phyloP scores from a whole-genome alignment of 2,888 invertebrate genomes.

The Sinodicranocentrus sp. region DNA sequence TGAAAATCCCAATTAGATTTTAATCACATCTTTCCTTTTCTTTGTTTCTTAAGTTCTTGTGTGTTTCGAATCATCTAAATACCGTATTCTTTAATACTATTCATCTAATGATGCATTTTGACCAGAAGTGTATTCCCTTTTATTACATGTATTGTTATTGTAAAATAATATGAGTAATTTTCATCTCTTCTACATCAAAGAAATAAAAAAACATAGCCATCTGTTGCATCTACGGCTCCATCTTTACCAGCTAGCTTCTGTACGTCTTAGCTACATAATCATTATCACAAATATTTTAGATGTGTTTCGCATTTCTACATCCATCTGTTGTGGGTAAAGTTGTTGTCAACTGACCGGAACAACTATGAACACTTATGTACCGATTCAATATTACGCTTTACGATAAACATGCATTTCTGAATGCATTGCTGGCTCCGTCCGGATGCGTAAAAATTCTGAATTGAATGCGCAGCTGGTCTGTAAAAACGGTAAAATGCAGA shows the following conservation, averaged over 20 bases:
- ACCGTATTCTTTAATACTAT: neutral
- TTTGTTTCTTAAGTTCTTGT: no score
- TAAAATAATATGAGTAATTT: neutral
- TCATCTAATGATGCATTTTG: constrained; percentile 1
- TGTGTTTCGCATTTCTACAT: neutral
- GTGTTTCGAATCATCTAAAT: no score
- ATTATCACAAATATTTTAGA: neutral
- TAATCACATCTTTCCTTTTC: no score
- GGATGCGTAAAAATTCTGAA: neutral
- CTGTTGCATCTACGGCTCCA: neutral
- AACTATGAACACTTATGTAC: no score
- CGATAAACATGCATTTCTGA: neutral
- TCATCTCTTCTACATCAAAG: neutral
- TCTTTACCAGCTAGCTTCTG: neutral
- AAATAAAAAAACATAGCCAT: neutral
- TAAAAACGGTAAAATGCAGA: constrained; percentile 34
- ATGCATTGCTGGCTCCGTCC: no score
- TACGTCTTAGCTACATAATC: neutral
- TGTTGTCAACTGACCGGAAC: constrained; percentile 39
- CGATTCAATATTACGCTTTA: neutral
- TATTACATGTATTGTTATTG: neutral
- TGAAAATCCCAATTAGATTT: no score
- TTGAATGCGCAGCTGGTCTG: constrained; percentile 20
- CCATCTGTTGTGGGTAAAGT: constrained; percentile 31
- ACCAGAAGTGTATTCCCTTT: neutral